These are phyloP conservation scores for Hippopotamyrus pictus DNA, from an alignment of 2,797 vertebrate genomes.

Conservation along the genomic window DNA sequence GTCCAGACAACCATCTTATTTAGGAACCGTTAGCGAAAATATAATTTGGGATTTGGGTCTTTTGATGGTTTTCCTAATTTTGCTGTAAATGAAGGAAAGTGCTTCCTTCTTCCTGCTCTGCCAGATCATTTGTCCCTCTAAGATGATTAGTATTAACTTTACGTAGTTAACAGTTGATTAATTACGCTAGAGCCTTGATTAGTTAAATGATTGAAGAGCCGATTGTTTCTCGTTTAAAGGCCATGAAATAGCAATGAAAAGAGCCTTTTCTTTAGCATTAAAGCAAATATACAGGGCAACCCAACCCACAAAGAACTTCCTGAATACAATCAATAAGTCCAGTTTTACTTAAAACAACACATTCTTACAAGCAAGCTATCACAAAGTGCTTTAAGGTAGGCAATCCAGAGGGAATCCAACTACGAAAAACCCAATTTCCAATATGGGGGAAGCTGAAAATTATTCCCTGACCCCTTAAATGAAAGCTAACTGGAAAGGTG, in stretches of 20 bases:
- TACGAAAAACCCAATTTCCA: neutral
- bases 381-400: neutral
- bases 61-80: neutral
- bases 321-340: neutral
- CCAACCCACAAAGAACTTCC: neutral
- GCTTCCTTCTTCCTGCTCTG: neutral
- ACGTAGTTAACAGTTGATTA: neutral
- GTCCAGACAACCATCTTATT: neutral
- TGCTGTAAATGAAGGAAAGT: neutral
- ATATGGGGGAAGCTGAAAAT: neutral
- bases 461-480: conserved; percentile 3
- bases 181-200: conserved; percentile 1
- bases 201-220: neutral
- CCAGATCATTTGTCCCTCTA: neutral
- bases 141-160: neutral
- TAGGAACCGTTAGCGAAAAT: neutral
- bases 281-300: neutral
- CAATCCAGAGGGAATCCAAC: neutral
- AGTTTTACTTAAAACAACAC: neutral
- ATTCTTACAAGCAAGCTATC: neutral
- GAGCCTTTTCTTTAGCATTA: neutral
- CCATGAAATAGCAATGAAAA: neutral
- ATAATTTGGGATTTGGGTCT: neutral
- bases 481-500: conserved; percentile 1
- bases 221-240: neutral